These are phyloP conservation scores for Cotesia glomerata DNA, from an alignment of 1,140 invertebrate genomes.

Conservation along the genomic window DNA sequence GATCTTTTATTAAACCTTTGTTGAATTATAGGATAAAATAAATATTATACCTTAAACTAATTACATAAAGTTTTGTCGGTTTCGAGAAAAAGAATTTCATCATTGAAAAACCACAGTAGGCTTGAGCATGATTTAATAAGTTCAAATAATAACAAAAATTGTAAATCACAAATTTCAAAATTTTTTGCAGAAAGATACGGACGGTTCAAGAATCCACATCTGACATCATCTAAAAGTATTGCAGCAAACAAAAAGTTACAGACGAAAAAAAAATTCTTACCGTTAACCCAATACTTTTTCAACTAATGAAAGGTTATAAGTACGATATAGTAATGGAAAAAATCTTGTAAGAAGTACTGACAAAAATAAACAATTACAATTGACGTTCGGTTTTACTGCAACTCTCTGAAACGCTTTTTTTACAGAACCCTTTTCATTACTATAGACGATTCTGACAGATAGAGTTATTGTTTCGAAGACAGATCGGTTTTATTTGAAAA, in stretches of 20 bases:
- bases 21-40: neutral
- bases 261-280: too few species aligned
- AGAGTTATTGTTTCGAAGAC: too few species aligned
- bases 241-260: neutral
- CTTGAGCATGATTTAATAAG: neutral
- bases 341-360: too few species aligned
- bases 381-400: too few species aligned
- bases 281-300: too few species aligned
- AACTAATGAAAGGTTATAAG: too few species aligned
- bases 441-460: too few species aligned
- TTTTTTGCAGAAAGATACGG: neutral
- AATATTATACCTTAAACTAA: slow-evolving; percentile 2
- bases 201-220: neutral
- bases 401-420: too few species aligned
- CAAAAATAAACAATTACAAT: too few species aligned
- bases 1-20: neutral
- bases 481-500: too few species aligned
- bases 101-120: slow-evolving; percentile 22
- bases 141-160: neutral
- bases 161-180: neutral
- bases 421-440: too few species aligned
- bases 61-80: slow-evolving; percentile 24
- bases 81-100: slow-evolving; percentile 21
- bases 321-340: too few species aligned
- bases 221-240: neutral